These are phyloP conservation scores for Saguinus oedipus DNA, from an alignment of 2,797 vertebrate genomes.

Conservation along the genomic window DNA sequence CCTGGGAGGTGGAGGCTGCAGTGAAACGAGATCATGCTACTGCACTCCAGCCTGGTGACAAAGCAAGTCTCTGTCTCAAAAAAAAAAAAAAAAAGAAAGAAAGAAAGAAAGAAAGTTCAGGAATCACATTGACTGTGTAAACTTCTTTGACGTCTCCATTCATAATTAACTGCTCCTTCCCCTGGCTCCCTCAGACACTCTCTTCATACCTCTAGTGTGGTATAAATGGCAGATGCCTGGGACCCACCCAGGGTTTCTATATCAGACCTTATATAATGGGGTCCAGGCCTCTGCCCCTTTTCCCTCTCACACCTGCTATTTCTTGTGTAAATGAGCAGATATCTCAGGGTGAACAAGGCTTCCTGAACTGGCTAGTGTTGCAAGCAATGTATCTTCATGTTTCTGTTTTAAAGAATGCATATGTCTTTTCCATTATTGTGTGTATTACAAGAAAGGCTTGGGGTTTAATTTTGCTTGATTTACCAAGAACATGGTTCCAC, in stretches of 20 bases:
- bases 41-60: too few species aligned
- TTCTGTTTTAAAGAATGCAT: background rate
- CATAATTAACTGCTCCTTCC: background rate
- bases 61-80: too few species aligned
- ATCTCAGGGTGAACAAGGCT: background rate
- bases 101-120: background rate
- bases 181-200: background rate
- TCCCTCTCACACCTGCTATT: background rate
- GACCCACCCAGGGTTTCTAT: background rate
- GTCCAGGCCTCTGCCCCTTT: background rate
- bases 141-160: background rate
- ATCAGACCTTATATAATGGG: background rate
- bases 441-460: background rate
- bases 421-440: background rate
- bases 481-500: background rate
- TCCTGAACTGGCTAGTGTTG: background rate
- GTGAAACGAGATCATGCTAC: too few species aligned
- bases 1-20: too few species aligned
- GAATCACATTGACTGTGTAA: background rate
- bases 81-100: too few species aligned
- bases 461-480: background rate
- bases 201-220: background rate
- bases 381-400: background rate
- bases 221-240: too few species aligned
- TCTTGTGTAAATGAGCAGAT: background rate